phyloP scores from a whole-genome alignment of 2,797 vertebrate species.

The Melanogrammus aeglefinus region DNA sequence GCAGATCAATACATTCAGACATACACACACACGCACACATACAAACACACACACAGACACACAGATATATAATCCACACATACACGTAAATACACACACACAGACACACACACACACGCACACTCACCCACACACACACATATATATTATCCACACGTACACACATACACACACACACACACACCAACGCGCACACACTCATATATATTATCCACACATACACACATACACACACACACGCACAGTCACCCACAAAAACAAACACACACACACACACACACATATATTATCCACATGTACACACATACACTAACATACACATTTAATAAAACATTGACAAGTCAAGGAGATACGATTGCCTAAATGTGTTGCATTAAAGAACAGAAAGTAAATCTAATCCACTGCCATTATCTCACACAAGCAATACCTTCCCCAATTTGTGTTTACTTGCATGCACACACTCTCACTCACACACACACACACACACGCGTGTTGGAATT shows the following conservation, averaged over 20 bases:
- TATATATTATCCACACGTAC: background rate
- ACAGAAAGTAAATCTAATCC: slow-evolving; percentile 97
- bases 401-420: slow-evolving; percentile 88
- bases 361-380: slow-evolving; percentile 97
- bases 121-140: background rate
- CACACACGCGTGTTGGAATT: slow-evolving; percentile 43
- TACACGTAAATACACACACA: background rate
- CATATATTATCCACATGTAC: background rate
- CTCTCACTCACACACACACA: slow-evolving; percentile 56
- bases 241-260: background rate
- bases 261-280: slow-evolving; percentile 8
- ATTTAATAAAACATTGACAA: slow-evolving; percentile 99
- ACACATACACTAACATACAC: background rate
- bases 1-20: slow-evolving; percentile 49
- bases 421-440: slow-evolving; percentile 76
- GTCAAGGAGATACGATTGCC: slow-evolving; percentile 96
- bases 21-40: slow-evolving; percentile 1
- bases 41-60: background rate
- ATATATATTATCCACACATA: background rate
- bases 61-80: background rate
- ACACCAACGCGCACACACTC: background rate
- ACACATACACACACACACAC: background rate
- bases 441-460: slow-evolving; percentile 67
- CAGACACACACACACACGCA: background rate
- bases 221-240: background rate